phyloP scores from a whole-genome alignment of 2,888 invertebrate genomes.

The Achlya flavicornis region DNA sequence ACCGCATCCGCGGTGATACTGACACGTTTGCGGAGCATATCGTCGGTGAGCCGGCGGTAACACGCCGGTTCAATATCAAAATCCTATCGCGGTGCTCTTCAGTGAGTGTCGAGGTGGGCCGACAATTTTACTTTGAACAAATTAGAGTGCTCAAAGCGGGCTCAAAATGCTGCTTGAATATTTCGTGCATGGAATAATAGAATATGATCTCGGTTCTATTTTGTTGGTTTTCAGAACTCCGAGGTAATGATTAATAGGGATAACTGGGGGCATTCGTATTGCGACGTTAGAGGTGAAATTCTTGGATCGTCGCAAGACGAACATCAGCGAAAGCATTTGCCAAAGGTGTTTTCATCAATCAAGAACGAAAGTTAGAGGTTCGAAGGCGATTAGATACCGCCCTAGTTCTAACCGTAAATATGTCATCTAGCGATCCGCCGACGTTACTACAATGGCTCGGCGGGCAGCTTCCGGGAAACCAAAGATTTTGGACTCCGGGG shows the following conservation, averaged over 20 bases:
- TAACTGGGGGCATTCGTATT: constrained; percentile 86
- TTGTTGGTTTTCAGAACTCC: constrained; percentile 84
- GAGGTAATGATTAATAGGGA: constrained; percentile 86
- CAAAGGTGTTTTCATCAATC: constrained; percentile 88
- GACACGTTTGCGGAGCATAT: constrained; percentile 54
- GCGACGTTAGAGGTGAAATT: constrained; percentile 87
- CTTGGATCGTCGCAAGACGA: constrained; percentile 85
- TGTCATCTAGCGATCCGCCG: constrained; percentile 85
- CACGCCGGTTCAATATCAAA: constrained; percentile 48
- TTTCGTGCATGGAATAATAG: constrained; percentile 86
- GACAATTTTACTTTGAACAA: constrained; percentile 87
- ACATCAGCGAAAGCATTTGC: constrained; percentile 86
- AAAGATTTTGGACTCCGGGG: constrained; percentile 84
- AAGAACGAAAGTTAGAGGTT: constrained; percentile 87
- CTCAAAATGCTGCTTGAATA: constrained; percentile 72
- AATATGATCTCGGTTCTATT: constrained; percentile 86
- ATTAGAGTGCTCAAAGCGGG: constrained; percentile 87
- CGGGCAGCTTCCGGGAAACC: constrained; percentile 85
- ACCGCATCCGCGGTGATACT: constrained; percentile 63
- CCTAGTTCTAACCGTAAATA: constrained; percentile 87
- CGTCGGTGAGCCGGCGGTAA: constrained; percentile 55
- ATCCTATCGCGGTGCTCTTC: constrained; percentile 50
- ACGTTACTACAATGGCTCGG: constrained; percentile 83
- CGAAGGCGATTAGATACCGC: constrained; percentile 88
- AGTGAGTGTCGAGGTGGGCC: constrained; percentile 54